Base-by-base conservation (phyloP, 2,888 invertebrate genomes). In the Caenorhabditis panamensis region DNA sequence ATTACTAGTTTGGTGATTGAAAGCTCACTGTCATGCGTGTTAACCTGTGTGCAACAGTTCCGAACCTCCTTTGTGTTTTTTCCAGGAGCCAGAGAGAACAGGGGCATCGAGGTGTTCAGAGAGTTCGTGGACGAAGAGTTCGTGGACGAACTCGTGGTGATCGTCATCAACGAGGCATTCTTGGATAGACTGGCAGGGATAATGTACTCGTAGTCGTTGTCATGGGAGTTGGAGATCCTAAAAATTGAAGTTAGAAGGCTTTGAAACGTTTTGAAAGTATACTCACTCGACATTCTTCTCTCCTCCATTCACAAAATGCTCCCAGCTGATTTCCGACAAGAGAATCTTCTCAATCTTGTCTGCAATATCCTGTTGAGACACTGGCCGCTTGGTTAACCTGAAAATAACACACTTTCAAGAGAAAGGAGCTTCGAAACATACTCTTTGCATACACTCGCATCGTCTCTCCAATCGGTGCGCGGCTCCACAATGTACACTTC, bases 401-500 rank as follows among this genome's bases (percentile, higher is more conserved):
- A 36, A 31, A 36, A 28, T 4, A 20, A n/a, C n/a, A n/a, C n/a
- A n/a, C n/a, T n/a, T n/a, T n/a, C n/a, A n/a, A n/a, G n/a, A n/a
- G n/a, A n/a, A n/a, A n/a, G n/a, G n/a, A n/a, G n/a, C 31, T 44
- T 13, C 2, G 4, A 13, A 28, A 36, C 58, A 11, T 20, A 66
- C 75, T 28, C 31, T 20, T 31, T 16, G 20, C 79, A 79, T n/a
- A 67, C 44, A 1, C 36, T 6, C 0, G 79, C 69, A 24, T 63
- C 36, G 26, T 73, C 44, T 37, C 26, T 63, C 73, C 75, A 75
- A 0, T 11, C 4, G 1, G 75, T 69, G 11, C 36, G n/a, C 6
- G 79, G 79, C 22, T 79, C 79, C n/a, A 64, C 3, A 2, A 73
- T 36, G 41, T 44, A 79, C 9, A 61, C 18, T 24, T 79, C 79